Conservation (phyloP, 2,888 invertebrate genomes). For the Phasia obesa region DNA sequence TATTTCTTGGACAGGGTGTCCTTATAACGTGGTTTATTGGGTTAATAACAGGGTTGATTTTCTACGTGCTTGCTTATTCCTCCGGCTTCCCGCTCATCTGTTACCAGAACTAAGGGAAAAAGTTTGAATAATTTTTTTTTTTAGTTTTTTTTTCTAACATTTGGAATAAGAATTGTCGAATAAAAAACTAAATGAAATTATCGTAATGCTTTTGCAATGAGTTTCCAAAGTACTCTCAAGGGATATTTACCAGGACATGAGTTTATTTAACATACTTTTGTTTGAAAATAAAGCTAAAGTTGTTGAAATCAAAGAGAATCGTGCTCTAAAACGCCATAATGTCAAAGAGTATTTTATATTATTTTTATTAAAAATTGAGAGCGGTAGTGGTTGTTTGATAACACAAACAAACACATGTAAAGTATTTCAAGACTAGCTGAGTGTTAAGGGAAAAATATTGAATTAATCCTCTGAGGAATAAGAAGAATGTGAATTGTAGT, state of each 20-base stretch:
- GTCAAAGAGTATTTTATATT: slow-evolving; percentile 44
- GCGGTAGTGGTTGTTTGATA: slow-evolving; percentile 37
- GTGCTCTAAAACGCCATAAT: slow-evolving; percentile 6
- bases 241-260: slow-evolving; percentile 67
- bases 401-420: neutral
- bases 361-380: neutral
- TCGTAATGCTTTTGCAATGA: slow-evolving; percentile 74
- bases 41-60: slow-evolving; percentile 72
- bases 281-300: slow-evolving; percentile 8
- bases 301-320: slow-evolving; percentile 10
- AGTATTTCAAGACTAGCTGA: slow-evolving; percentile 18
- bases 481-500: neutral
- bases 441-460: slow-evolving; percentile 63
- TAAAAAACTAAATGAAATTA: slow-evolving; percentile 65
- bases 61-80: slow-evolving; percentile 4
- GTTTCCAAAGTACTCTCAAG: slow-evolving; percentile 70
- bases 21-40: slow-evolving; percentile 63
- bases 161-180: slow-evolving; percentile 20
- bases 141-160: slow-evolving; percentile 17
- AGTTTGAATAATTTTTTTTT: slow-evolving; percentile 35
- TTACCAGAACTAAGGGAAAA: slow-evolving; percentile 63
- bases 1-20: slow-evolving; percentile 50
- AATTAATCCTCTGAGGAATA: slow-evolving; percentile 54
- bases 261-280: slow-evolving; percentile 14
- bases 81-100: slow-evolving; percentile 2